Evolutionary conservation across 1,140 invertebrate genomes (phyloP).

Genomic region (Rhyacophila brunnea): DNA sequence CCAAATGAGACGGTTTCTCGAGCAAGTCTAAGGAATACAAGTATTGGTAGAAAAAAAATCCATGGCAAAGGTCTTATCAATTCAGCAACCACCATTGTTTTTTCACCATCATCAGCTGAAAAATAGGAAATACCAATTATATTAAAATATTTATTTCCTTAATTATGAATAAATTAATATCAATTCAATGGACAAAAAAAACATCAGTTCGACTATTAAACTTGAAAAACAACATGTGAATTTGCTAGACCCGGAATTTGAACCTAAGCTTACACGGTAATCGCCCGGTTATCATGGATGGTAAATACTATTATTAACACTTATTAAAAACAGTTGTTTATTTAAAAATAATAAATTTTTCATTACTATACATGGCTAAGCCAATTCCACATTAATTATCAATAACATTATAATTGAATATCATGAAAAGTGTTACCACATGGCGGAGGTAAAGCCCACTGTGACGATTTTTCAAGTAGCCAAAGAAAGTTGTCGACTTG

Average conservation of each 20-base stretch:
- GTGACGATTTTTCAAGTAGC: slow-evolving; percentile 56
- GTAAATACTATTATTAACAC: too few species aligned
- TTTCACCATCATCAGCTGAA: slow-evolving; percentile 45
- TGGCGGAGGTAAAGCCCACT: slow-evolving; percentile 58
- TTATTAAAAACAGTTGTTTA: too few species aligned
- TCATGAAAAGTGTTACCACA: slow-evolving; percentile 33
- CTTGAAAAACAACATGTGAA: too few species aligned
- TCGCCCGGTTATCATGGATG: too few species aligned
- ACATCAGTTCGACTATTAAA: too few species aligned
- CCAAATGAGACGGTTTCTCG: slow-evolving; percentile 49
- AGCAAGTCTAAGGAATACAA: slow-evolving; percentile 49
- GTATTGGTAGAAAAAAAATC: slow-evolving; percentile 55
- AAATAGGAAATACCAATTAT: too few species aligned
- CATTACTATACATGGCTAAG: background rate
- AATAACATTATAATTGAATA: background rate
- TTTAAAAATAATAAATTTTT: too few species aligned
- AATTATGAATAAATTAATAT: too few species aligned
- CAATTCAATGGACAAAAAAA: too few species aligned
- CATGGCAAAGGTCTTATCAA: slow-evolving; percentile 58
- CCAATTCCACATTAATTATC: background rate
- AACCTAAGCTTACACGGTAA: too few species aligned
- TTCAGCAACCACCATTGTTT: slow-evolving; percentile 41
- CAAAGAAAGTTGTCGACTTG: slow-evolving; percentile 51
- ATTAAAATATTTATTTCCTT: too few species aligned
- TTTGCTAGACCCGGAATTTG: too few species aligned